These are phyloP conservation scores for Gorsachius goisagi DNA, from an alignment of 2,113 vertebrate genomes.

Conservation along the genomic window DNA sequence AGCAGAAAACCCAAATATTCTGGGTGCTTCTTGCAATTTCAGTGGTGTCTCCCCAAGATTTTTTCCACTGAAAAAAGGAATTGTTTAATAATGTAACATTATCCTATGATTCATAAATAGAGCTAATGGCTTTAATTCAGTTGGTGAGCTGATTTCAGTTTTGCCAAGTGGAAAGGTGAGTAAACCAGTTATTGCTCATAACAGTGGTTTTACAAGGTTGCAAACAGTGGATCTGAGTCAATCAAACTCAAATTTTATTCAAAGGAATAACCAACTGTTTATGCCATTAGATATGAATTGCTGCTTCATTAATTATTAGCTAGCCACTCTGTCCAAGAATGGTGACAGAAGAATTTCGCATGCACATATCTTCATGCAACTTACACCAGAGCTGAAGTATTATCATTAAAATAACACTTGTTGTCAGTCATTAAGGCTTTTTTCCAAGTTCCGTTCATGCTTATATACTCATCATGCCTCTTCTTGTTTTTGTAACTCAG, in stretches of 20 bases:
- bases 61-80: background rate
- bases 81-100: background rate
- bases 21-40: background rate
- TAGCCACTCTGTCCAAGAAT: conserved; percentile 25
- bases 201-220: conserved; percentile 42
- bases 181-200: conserved; percentile 32
- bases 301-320: conserved; percentile 68
- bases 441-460: conserved; percentile 59
- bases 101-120: background rate
- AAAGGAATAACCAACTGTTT: conserved; percentile 49
- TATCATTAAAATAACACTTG: conserved; percentile 44
- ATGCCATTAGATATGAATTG: conserved; percentile 48
- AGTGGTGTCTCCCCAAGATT: background rate
- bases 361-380: conserved; percentile 13
- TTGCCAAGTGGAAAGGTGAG: background rate
- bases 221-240: conserved; percentile 38
- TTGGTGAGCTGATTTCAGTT: background rate
- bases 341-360: conserved; percentile 48
- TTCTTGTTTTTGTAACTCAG: conserved; percentile 61
- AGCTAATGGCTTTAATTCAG: background rate
- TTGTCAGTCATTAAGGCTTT: conserved; percentile 61
- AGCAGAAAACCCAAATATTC: background rate
- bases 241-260: conserved; percentile 50
- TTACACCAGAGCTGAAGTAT: background rate
- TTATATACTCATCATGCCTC: conserved; percentile 36